These are phyloP conservation scores for Eulemur macaco DNA, from an alignment of 2,113 vertebrate genomes.

Conservation along the genomic window DNA sequence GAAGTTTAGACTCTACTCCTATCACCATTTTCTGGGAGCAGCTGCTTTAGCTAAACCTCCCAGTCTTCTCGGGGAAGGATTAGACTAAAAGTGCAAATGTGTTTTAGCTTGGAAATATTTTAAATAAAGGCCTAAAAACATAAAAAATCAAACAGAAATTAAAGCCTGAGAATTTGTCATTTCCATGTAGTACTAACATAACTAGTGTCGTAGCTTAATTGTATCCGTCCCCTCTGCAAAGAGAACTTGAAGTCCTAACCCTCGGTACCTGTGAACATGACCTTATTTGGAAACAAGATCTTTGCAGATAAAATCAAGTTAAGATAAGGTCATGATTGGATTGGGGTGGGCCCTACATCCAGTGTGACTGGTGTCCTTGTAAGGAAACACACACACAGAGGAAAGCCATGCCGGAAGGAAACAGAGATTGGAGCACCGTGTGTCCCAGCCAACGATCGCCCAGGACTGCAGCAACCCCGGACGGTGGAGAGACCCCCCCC, in stretches of 20 bases:
- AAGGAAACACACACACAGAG: background rate
- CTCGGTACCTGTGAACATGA: background rate
- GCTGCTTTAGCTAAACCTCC: background rate
- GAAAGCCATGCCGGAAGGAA: fast-evolving
- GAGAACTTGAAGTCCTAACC: background rate
- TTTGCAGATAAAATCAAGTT: background rate
- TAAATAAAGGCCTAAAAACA: background rate
- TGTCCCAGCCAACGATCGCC: background rate
- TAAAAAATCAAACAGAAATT: background rate
- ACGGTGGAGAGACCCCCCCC: too few species aligned
- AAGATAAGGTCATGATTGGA: background rate
- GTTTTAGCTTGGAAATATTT: background rate
- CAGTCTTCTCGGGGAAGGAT: background rate
- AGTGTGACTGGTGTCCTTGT: too few species aligned
- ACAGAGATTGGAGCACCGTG: fast-evolving
- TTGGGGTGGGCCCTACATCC: background rate
- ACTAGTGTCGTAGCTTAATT: too few species aligned
- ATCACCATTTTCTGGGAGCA: background rate
- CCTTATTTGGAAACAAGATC: background rate
- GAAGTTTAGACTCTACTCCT: background rate
- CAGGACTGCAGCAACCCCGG: fast-evolving
- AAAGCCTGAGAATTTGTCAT: background rate
- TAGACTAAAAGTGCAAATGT: background rate
- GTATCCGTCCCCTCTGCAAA: too few species aligned
- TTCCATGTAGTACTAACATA: background rate